Conservation (phyloP, 2,888 invertebrate genomes). For the Argynnis bischoffii region DNA sequence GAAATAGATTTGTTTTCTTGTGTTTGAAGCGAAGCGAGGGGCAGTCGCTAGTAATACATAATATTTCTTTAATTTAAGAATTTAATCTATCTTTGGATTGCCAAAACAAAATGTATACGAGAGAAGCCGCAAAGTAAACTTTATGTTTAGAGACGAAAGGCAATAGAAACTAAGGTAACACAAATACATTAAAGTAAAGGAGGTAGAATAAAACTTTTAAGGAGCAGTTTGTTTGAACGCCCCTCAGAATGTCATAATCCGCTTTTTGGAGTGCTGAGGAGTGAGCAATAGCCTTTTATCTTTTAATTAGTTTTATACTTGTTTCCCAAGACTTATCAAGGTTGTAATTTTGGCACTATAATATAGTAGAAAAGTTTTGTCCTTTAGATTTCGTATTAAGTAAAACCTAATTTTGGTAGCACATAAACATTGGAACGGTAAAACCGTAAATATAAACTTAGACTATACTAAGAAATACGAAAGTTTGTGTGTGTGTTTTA, state of each 20-base stretch:
- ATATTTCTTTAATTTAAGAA: too few species aligned
- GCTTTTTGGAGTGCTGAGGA: slow-evolving; percentile 29
- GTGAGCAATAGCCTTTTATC: slow-evolving; percentile 33
- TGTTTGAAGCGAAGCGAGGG: too few species aligned
- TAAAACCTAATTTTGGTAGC: not conserved
- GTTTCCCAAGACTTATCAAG: slow-evolving; percentile 17
- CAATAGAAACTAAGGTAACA: slow-evolving; percentile 27
- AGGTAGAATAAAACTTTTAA: slow-evolving; percentile 33
- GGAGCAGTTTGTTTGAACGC: slow-evolving; percentile 30
- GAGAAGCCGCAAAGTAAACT: not conserved
- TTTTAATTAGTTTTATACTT: slow-evolving; percentile 33
- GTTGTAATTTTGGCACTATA: slow-evolving; percentile 23
- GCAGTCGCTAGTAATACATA: too few species aligned
- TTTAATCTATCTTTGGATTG: too few species aligned
- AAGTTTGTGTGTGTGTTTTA: too few species aligned
- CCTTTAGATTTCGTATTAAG: not conserved
- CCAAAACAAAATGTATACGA: too few species aligned
- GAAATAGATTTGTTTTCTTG: too few species aligned
- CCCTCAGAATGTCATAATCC: slow-evolving; percentile 32
- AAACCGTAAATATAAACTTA: too few species aligned
- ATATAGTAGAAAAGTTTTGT: slow-evolving; percentile 8
- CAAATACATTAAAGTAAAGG: slow-evolving; percentile 29
- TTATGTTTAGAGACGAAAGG: slow-evolving; percentile 7
- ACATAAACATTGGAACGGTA: too few species aligned
- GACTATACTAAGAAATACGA: too few species aligned